phyloP scores from a whole-genome alignment of 2,797 vertebrate genomes.

The Glossophaga mutica region DNA sequence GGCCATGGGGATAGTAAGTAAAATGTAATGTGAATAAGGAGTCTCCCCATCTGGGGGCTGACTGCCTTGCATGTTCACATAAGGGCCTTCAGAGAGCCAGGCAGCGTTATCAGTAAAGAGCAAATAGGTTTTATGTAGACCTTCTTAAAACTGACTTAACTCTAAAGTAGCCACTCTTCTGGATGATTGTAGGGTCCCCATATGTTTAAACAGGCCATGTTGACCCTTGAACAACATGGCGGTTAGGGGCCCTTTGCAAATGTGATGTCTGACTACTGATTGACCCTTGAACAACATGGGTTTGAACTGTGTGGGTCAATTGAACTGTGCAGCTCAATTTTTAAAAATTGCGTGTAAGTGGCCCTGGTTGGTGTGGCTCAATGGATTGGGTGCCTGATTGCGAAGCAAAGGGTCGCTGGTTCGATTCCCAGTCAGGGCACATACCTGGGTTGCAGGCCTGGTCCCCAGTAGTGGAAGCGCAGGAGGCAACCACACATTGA shows the following conservation, averaged over 20 bases:
- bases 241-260: neutral
- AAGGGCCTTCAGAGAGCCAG: neutral
- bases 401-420: too few species aligned
- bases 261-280: neutral
- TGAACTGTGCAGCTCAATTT: neutral
- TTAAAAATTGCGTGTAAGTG: neutral
- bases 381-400: too few species aligned
- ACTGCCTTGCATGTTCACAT: neutral
- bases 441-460: too few species aligned
- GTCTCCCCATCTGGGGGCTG: neutral
- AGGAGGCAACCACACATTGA: too few species aligned
- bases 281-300: neutral
- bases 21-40: neutral
- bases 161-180: neutral
- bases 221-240: neutral
- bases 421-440: too few species aligned
- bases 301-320: neutral
- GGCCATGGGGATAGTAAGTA: neutral
- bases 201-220: neutral
- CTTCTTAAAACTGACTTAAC: neutral
- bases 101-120: neutral
- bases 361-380: too few species aligned
- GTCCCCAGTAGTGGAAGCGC: too few species aligned
- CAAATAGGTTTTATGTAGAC: neutral
- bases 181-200: neutral